Evolutionary conservation across 1,140 invertebrate species (phyloP).

Genomic region (Sweltsa coloradensis): DNA sequence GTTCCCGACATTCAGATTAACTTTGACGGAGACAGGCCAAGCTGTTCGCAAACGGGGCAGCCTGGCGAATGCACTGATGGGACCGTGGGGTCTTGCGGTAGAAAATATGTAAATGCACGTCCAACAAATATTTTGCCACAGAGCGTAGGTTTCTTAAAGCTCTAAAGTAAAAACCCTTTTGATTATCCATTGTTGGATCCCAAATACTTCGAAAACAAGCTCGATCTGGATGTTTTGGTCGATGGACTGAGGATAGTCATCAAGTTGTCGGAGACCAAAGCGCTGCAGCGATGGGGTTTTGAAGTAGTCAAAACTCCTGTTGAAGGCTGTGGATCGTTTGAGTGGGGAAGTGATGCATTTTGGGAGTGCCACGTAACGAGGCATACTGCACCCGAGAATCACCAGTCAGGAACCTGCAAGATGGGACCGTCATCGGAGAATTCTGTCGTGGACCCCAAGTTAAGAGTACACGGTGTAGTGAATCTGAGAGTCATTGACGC

Average conservation of each 20-base stretch:
- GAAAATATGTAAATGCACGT: not conserved
- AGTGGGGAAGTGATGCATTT: slow-evolving; percentile 62
- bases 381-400: slow-evolving; percentile 69
- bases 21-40: slow-evolving; percentile 31
- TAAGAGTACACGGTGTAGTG: slow-evolving; percentile 53
- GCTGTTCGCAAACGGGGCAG: slow-evolving; percentile 26
- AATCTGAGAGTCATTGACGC: slow-evolving; percentile 62
- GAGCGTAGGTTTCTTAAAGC: slow-evolving; percentile 27
- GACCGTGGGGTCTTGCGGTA: slow-evolving; percentile 18
- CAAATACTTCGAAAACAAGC: slow-evolving; percentile 39
- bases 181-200: slow-evolving; percentile 54
- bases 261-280: slow-evolving; percentile 48
- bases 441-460: slow-evolving; percentile 53
- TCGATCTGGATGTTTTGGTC: slow-evolving; percentile 35
- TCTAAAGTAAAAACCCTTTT: slow-evolving; percentile 39
- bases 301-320: slow-evolving; percentile 54
- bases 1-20: slow-evolving; percentile 26
- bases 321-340: slow-evolving; percentile 53
- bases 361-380: slow-evolving; percentile 66
- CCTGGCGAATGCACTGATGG: slow-evolving; percentile 26
- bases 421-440: slow-evolving; percentile 62
- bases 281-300: slow-evolving; percentile 51
- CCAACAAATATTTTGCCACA: slow-evolving; percentile 3
- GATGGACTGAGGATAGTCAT: slow-evolving; percentile 51
- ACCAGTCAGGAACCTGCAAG: slow-evolving; percentile 71